Evolutionary conservation across 2,797 vertebrate species (phyloP).

Genomic region (Botia kubotai): DNA sequence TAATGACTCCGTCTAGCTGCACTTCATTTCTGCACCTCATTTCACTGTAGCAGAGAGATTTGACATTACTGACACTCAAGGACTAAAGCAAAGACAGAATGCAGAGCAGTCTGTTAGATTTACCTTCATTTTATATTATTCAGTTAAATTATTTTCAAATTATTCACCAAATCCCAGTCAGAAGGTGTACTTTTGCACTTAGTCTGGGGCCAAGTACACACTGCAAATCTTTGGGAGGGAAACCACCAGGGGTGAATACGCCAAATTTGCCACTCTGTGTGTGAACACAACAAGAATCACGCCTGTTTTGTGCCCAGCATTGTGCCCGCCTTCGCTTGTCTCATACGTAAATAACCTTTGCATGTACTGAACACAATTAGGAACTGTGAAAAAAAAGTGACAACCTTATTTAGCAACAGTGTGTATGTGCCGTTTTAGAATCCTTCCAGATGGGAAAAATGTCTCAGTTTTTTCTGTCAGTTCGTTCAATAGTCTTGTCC

Average conservation of each 20-base stretch:
- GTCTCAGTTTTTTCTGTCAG: conserved; percentile 5
- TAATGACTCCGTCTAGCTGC: conserved; percentile 61
- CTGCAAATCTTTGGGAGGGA: not conserved
- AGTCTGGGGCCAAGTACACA: not conserved
- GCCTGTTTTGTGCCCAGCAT: not conserved
- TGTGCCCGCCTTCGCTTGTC: not conserved
- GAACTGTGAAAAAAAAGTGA: not conserved
- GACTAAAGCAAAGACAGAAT: conserved; percentile 16
- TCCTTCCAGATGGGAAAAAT: conserved; percentile 2
- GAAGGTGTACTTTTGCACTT: not conserved
- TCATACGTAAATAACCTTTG: not conserved
- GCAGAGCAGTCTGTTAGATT: conserved; percentile 12
- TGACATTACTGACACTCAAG: conserved; percentile 37
- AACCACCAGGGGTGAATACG: too few relatives aligned
- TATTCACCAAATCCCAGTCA: not conserved
- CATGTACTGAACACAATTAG: not conserved
- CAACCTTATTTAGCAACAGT: not conserved
- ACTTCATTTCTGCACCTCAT: conserved; percentile 43
- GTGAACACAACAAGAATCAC: not conserved
- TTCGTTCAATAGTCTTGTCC: conserved; percentile 5
- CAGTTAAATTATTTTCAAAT: not conserved
- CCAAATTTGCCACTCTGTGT: too few relatives aligned
- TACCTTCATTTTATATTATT: conserved; percentile 6
- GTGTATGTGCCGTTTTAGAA: not conserved
- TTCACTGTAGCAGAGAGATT: conserved; percentile 20